Evolutionary conservation across 2,113 vertebrate genomes (phyloP), one percentile per base, ranked within the genome.

Genomic region (Oncorhynchus masou): DNA sequence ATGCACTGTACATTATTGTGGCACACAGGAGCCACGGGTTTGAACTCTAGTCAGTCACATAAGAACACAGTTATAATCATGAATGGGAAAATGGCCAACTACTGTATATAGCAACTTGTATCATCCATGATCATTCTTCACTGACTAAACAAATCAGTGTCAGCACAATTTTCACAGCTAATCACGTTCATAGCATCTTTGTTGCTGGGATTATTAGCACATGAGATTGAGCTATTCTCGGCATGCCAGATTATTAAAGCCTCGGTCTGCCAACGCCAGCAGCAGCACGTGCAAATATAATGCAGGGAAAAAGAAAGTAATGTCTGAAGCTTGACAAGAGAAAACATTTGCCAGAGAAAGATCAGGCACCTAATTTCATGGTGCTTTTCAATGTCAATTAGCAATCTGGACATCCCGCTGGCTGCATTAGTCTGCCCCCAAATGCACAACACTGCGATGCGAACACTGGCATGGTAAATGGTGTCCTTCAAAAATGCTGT

Each of bases 331-430:
- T 57, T 16, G 5, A 57, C 54, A 15, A 57, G 19, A 57, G 4
- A 57, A 20, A 5, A 45, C 39, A 11, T 45, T 45, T 45, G 39
- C 9, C 0, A 45, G 39, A 19, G 59, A n/a, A n/a, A 66, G 22
- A 66, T 66, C 12, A 22, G 25, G 22, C 11, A 13, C 25, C 64
- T 16, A 24, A 66, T 27, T 66, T 66, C 25, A 66, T 29, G 25
- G 64, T 27, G 64, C 22, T 29, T 66, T 66, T 66, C 64, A 66
- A 66, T 66, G 64, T 66, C 64, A 25, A 66, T 31, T 66, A 66
- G 22, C 12, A 66, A 66, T 66, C 8, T 24, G 64, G 64, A 11
- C 6, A 64, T 16, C n/a, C 57, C 4, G n/a, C 16, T 60, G 4
- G 12, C 60, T 64, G 6, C 19, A 1, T n/a, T 2, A 64, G 60